A percentile compares a stretch with the other conserved stretches of the same genome.
Conservation (phyloP, 2,888 invertebrate species). For the Balanococcus diminutus region DNA sequence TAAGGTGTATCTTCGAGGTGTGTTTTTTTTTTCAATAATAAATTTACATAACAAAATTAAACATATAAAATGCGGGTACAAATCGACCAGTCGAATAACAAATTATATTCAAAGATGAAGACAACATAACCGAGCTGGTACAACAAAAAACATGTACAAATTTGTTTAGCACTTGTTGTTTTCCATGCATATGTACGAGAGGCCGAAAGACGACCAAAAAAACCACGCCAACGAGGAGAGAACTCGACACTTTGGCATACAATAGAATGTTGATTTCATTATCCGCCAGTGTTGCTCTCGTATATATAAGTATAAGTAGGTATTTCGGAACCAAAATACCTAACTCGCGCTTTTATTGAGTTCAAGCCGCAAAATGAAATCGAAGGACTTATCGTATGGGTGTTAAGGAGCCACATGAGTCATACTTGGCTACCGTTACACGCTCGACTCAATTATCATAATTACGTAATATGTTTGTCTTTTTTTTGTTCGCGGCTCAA, state of each 20-base stretch:
- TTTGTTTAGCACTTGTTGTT: conserved; percentile 34
- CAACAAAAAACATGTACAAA: conserved; percentile 1
- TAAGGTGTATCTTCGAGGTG: conserved; percentile 11
- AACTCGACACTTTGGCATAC: not conserved
- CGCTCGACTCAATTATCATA: not conserved
- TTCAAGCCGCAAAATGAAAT: not conserved
- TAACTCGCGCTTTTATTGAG: not conserved
- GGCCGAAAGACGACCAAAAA: not conserved
- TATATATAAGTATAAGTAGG: not conserved
- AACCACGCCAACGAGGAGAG: not conserved
- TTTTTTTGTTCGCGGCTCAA: not conserved
- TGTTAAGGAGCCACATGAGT: not conserved
- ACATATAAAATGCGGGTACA: conserved; percentile 38
- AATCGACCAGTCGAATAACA: conserved; percentile 23
- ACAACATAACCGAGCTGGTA: conserved; percentile 2
- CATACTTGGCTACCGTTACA: conserved; percentile 27
- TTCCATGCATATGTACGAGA: not conserved
- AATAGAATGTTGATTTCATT: conserved; percentile 31
- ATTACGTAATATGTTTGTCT: conserved; percentile 4
- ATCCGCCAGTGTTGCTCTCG: not conserved
- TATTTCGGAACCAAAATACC: not conserved
- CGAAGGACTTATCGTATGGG: conserved; percentile 13
- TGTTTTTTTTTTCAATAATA: conserved; percentile 4
- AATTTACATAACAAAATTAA: conserved; percentile 42
- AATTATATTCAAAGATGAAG: conserved; percentile 35